phyloP scores from a whole-genome alignment of 2,113 vertebrate genomes.

The Corythoichthys haematopterus region DNA sequence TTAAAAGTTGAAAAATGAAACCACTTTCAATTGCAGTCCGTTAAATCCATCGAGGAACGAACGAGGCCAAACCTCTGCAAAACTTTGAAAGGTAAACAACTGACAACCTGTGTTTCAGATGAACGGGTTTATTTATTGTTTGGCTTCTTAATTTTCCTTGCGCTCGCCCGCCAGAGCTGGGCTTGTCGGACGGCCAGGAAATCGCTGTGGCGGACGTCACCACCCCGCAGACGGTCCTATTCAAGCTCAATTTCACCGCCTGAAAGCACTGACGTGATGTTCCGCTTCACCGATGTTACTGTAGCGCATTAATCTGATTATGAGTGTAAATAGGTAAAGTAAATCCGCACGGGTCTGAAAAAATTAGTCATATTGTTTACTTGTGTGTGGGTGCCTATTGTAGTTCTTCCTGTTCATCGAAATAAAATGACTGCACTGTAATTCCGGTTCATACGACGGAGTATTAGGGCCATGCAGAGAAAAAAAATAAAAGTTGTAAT shows the following conservation, averaged over 20 bases:
- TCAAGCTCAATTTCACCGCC: slow-evolving; percentile 89
- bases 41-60: slow-evolving; percentile 89
- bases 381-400: slow-evolving; percentile 28
- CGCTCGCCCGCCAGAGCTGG: slow-evolving; percentile 71
- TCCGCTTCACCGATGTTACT: slow-evolving; percentile 13
- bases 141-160: neutral
- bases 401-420: slow-evolving; percentile 25
- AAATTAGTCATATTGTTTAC: slow-evolving; percentile 32
- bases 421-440: slow-evolving; percentile 34
- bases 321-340: slow-evolving; percentile 42
- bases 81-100: slow-evolving; percentile 84
- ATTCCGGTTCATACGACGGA: slow-evolving; percentile 42
- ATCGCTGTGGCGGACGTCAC: slow-evolving; percentile 91
- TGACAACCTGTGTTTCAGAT: neutral
- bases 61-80: slow-evolving; percentile 94
- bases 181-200: slow-evolving; percentile 89
- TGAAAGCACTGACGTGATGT: slow-evolving; percentile 57
- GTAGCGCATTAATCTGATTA: slow-evolving; percentile 29
- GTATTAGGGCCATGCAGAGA: too few relatives aligned
- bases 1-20: neutral
- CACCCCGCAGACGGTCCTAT: slow-evolving; percentile 89
- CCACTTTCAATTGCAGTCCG: slow-evolving; percentile 45
- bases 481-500: neutral
- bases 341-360: slow-evolving; percentile 12
- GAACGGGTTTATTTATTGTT: neutral